Percentiles rank a stretch among this genome's conserved stretches.
Evolutionary conservation across 1,140 invertebrate species (phyloP).

Genomic region (Aradophagus sp.): DNA sequence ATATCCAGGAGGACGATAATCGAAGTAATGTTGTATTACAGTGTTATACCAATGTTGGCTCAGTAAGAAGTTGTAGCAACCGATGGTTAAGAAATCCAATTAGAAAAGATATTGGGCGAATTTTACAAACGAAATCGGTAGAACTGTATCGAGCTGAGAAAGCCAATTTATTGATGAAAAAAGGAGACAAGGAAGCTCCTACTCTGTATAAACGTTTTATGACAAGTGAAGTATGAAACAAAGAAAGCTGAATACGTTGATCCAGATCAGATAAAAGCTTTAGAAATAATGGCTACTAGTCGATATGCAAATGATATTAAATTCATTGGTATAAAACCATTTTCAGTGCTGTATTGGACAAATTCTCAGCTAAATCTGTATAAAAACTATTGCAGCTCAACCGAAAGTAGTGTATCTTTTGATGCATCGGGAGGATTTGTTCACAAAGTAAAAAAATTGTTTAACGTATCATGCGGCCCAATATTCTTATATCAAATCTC

Average conservation of each 20-base stretch:
- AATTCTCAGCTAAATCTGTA: conserved; percentile 14
- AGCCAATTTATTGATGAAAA: conserved; percentile 3
- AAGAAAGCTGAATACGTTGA: neutral
- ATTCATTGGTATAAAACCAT: conserved; percentile 1
- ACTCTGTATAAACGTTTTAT: neutral
- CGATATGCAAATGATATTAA: conserved; percentile 8
- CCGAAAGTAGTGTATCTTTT: neutral
- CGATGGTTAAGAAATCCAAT: neutral
- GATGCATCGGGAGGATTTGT: conserved; percentile 11
- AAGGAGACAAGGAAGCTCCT: conserved; percentile 3
- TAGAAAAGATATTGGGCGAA: conserved; percentile 1
- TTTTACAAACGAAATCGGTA: neutral
- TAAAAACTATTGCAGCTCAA: neutral
- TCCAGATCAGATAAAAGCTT: conserved; percentile 7
- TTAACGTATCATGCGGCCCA: conserved; percentile 6
- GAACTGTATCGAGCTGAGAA: conserved; percentile 8
- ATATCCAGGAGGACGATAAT: too few relatives aligned
- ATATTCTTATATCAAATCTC: conserved; percentile 26
- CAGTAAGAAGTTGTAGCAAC: conserved; percentile 1
- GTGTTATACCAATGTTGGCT: conserved; percentile 6
- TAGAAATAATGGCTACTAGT: conserved; percentile 8
- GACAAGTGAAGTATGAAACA: conserved; percentile 2
- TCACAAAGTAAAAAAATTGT: neutral
- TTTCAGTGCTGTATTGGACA: conserved; percentile 10
- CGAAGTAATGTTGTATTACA: too few relatives aligned